Conservation (phyloP, 2,113 vertebrate species). For the Centrocercus urophasianus region DNA sequence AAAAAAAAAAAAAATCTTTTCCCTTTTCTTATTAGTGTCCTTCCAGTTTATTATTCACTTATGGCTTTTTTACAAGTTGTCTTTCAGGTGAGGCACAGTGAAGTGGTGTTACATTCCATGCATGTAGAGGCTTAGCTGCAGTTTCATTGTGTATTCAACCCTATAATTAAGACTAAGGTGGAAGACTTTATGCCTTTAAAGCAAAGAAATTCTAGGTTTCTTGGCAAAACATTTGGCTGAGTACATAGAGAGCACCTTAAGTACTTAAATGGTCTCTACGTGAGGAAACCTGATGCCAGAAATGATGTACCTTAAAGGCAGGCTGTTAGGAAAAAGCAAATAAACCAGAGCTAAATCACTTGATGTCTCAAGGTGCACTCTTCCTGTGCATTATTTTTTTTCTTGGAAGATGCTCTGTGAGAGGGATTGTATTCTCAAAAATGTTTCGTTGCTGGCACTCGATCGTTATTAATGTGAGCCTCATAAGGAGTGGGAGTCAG, state of each 20-base stretch:
- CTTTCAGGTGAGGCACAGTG: constrained; percentile 67
- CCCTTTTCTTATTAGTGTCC: constrained; percentile 54
- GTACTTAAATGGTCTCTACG: constrained; percentile 69
- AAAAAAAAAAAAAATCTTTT: not conserved
- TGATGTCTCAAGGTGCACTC: constrained; percentile 42
- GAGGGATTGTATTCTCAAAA: constrained; percentile 17
- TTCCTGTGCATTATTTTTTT: constrained; percentile 46
- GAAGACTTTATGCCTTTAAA: constrained; percentile 75
- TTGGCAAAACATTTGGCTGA: constrained; percentile 70
- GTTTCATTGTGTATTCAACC: constrained; percentile 78
- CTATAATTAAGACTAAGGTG: constrained; percentile 77
- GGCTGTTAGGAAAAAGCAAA: constrained; percentile 62
- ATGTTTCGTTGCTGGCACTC: not conserved
- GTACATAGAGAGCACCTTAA: constrained; percentile 65
- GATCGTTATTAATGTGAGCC: not conserved
- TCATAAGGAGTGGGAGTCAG: constrained; percentile 11
- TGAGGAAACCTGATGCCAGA: constrained; percentile 67
- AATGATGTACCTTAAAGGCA: constrained; percentile 70
- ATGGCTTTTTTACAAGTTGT: constrained; percentile 68
- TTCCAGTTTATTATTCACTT: constrained; percentile 62
- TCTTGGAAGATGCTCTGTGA: constrained; percentile 49
- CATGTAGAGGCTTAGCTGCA: constrained; percentile 77
- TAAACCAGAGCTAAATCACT: constrained; percentile 6
- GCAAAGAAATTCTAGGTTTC: constrained; percentile 75
- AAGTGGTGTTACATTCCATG: constrained; percentile 77